Evolutionary conservation across 1,140 invertebrate species (phyloP).

Genomic region (Drosophila miranda): DNA sequence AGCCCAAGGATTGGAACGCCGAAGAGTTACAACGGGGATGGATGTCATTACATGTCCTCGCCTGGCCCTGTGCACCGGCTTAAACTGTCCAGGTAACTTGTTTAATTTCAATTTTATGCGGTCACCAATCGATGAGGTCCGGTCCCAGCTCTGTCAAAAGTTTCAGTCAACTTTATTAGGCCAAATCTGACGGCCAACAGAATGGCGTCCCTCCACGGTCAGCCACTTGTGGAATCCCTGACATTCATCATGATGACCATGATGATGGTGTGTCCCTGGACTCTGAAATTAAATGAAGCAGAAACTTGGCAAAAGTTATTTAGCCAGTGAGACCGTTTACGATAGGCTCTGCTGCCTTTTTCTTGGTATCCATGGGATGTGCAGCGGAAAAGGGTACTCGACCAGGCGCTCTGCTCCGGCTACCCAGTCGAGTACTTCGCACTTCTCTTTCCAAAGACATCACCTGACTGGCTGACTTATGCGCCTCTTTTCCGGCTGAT

Average conservation of each 20-base stretch:
- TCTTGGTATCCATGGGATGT: conserved; percentile 20
- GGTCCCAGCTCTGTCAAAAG: conserved; percentile 48
- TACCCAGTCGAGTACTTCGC: neutral
- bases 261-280: conserved; percentile 4
- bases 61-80: neutral
- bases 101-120: conserved; percentile 58
- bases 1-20: too few species aligned
- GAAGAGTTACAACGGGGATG: too few species aligned
- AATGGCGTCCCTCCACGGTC: conserved; percentile 36
- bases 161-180: conserved; percentile 67
- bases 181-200: conserved; percentile 65
- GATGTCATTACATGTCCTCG: too few species aligned
- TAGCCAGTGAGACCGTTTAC: conserved; percentile 40
- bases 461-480: conserved; percentile 47
- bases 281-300: conserved; percentile 66
- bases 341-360: conserved; percentile 46
- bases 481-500: conserved; percentile 47
- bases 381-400: conserved; percentile 1
- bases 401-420: neutral
- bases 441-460: conserved; percentile 5
- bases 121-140: conserved; percentile 32
- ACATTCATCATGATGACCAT: conserved; percentile 2
- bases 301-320: conserved; percentile 63
- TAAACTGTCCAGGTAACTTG: conserved; percentile 24
- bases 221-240: conserved; percentile 68